Evolutionary conservation across 2,113 vertebrate species (phyloP).

Genomic region (Psophia crepitans): DNA sequence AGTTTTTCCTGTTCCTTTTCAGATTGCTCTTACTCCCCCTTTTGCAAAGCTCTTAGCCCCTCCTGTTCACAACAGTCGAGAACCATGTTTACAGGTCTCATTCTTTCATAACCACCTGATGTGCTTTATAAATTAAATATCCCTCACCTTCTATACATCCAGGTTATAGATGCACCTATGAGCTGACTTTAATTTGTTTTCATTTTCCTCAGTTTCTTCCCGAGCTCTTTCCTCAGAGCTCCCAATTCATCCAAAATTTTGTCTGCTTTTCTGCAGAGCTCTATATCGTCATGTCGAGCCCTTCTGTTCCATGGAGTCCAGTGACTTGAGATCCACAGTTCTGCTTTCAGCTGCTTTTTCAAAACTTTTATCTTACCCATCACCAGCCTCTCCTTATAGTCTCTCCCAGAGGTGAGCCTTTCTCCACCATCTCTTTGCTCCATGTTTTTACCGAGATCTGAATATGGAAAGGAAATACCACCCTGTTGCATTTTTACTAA

Average conservation of each 20-base stretch:
- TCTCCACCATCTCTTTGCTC: neutral
- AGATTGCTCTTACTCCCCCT: neutral
- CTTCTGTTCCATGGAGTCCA: neutral
- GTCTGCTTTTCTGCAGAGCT: neutral
- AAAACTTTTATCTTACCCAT: neutral
- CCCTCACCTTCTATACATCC: neutral
- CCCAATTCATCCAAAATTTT: neutral
- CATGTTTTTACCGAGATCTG: neutral
- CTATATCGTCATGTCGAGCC: neutral
- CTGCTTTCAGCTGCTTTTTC: neutral
- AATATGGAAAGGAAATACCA: neutral
- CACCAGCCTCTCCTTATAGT: neutral
- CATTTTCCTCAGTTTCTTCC: neutral
- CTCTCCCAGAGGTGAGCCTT: neutral
- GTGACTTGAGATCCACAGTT: neutral
- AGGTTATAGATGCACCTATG: neutral
- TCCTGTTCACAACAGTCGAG: neutral
- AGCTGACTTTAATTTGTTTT: neutral
- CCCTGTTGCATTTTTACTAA: neutral
- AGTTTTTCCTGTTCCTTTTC: neutral
- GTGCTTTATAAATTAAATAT: neutral
- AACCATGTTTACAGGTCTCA: neutral
- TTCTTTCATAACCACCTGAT: neutral
- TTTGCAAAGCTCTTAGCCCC: neutral
- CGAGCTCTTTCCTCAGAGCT: neutral